Base-by-base conservation (phyloP, 2,888 invertebrate genomes). In the Operophtera brumata region DNA sequence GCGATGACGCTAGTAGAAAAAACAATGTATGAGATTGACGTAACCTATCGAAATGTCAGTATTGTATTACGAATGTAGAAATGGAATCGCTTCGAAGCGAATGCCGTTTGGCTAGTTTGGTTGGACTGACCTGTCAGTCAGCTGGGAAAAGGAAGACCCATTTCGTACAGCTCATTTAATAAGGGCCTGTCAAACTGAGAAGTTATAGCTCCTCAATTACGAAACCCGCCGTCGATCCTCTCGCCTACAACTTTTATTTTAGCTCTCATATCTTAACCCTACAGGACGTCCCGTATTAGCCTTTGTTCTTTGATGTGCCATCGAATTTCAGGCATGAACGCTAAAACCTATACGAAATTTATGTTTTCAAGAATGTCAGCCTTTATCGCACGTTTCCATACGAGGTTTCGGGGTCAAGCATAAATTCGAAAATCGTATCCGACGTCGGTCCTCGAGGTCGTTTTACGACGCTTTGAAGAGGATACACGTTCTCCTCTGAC, bases 371-470 rank as follows among this genome's bases (percentile, higher is more conserved):
- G 69, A 64, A 67, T 68, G 71, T 71, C 64, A 66, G 63, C 66
- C 69, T 71, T 69, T 75, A 76, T 75, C 75, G 69, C 69, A 65
- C 69, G 66, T 62, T 66, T 61, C 66, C 70, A 75, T 73, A 66
- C 72, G 67, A 75, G 72, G 69, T 78, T 74, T 70, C 55, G 73
- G 73, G 73, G 69, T 61, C 56, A 62, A 59, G 61, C 71, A 77
- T 80, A 80, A 79, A 78, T 80, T 73, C 66, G 74, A 66, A 73
- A 74, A 69, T 73, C 65, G 68, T 69, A 70, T 70, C 72, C 70
- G 70, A 60, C 65, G 54, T 64, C 61, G 65, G 71, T 65, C 69
- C 59, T 67, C 49, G 60, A 66, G 68, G 69, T 71, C 70, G 65
- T 67, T 78, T 78, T 73, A 78, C 70, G 76, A 65, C 69, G 59